These are phyloP conservation scores for Drosophila mayri DNA, from an alignment of 1,140 invertebrate genomes.

Conservation along the genomic window DNA sequence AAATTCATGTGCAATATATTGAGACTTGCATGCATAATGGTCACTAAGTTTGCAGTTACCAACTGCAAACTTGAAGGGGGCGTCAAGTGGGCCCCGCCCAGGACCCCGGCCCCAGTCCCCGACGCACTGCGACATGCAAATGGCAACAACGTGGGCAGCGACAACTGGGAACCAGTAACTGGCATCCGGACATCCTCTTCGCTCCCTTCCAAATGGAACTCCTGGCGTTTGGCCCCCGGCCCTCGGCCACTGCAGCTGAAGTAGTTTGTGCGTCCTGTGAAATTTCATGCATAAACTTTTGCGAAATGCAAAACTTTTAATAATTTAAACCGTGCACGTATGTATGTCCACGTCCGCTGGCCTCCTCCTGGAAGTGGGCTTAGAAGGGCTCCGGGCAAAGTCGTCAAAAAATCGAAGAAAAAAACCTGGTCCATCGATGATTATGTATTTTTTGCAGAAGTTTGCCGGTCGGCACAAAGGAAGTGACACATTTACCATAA, in stretches of 20 bases:
- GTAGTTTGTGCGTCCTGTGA: slow-evolving; percentile 72
- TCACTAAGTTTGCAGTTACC: slow-evolving; percentile 74
- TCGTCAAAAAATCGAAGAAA: slow-evolving; percentile 31
- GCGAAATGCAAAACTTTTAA: slow-evolving; percentile 74
- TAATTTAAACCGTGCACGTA: slow-evolving; percentile 79
- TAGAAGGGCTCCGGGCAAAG: slow-evolving; percentile 53
- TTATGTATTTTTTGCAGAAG: slow-evolving; percentile 48
- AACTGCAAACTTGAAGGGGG: slow-evolving; percentile 42
- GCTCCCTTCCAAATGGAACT: slow-evolving; percentile 37
- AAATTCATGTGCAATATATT: slow-evolving; percentile 83
- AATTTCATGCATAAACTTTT: slow-evolving; percentile 83
- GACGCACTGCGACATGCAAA: slow-evolving; percentile 61
- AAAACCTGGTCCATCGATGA: slow-evolving; percentile 33
- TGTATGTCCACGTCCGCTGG: slow-evolving; percentile 46
- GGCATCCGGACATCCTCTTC: slow-evolving; percentile 45
- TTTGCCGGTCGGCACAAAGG: slow-evolving; percentile 35
- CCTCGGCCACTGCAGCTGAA: slow-evolving; percentile 58
- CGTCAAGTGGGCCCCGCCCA: slow-evolving; percentile 55
- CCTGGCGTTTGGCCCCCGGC: slow-evolving; percentile 1
- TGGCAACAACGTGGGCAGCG: slow-evolving; percentile 33
- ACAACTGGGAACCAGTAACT: slow-evolving; percentile 23
- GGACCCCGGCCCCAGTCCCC: slow-evolving; percentile 7
- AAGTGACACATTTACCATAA: slow-evolving; percentile 36
- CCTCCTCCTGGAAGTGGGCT: slow-evolving; percentile 20
- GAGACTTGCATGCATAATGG: slow-evolving; percentile 82